Conservation (phyloP, 2,797 vertebrate species). For the Champsocephalus esox region DNA sequence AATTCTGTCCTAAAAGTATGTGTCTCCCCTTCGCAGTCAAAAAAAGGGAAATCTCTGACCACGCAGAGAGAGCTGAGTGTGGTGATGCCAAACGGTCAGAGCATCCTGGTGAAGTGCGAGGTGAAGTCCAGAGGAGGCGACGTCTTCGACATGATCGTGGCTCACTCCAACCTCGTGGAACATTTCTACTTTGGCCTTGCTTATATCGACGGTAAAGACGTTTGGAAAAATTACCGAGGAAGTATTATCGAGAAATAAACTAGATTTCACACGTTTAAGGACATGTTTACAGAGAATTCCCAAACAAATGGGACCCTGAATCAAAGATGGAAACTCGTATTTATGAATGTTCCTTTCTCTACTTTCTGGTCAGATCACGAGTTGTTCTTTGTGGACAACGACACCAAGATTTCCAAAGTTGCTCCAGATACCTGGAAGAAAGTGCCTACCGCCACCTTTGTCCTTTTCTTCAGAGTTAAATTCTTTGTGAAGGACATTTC, state of each 20-base stretch:
- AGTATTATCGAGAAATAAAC: too few relatives aligned
- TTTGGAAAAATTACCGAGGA: background rate
- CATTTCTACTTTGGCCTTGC: slow-evolving; percentile 94
- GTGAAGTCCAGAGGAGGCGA: slow-evolving; percentile 87
- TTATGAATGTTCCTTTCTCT: background rate
- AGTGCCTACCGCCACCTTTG: slow-evolving; percentile 85
- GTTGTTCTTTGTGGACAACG: slow-evolving; percentile 92
- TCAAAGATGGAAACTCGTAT: background rate
- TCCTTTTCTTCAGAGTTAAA: slow-evolving; percentile 91
- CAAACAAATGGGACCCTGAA: too few relatives aligned
- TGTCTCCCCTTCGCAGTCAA: slow-evolving; percentile 75
- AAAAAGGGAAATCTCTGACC: slow-evolving; percentile 88
- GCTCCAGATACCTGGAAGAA: slow-evolving; percentile 92
- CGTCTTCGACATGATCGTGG: slow-evolving; percentile 88
- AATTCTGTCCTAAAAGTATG: background rate
- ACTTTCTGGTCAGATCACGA: slow-evolving; percentile 85
- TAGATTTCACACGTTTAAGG: too few relatives aligned
- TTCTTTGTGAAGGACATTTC: slow-evolving; percentile 88
- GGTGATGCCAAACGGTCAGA: slow-evolving; percentile 89
- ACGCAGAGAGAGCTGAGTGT: slow-evolving; percentile 89
- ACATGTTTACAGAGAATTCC: too few relatives aligned
- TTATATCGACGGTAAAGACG: slow-evolving; percentile 86
- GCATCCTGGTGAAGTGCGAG: slow-evolving; percentile 91
- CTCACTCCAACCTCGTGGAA: slow-evolving; percentile 88
- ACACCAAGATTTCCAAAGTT: slow-evolving; percentile 91